Conservation (phyloP, 1,140 invertebrate species). For the Mizuhopecten yessoensis region DNA sequence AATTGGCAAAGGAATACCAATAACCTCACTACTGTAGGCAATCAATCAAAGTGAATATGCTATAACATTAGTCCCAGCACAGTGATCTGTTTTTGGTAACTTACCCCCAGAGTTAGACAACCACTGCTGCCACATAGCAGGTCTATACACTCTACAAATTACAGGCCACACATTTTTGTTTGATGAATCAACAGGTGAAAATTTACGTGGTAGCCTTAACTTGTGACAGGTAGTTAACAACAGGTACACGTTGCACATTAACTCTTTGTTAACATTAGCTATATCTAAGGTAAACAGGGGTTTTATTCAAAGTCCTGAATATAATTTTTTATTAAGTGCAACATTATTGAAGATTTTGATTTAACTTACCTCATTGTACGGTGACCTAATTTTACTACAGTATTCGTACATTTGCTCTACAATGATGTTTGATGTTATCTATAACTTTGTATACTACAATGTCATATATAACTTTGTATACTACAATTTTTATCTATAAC, state of each 20-base stretch:
- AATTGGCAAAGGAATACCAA: neutral
- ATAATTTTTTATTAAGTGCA: no score
- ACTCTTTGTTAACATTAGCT: conserved; percentile 25
- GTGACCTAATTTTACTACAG: no score
- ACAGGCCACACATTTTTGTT: conserved; percentile 18
- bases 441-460: neutral
- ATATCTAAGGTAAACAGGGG: neutral
- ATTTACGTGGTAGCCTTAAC: conserved; percentile 25
- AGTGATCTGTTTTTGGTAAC: conserved; percentile 12
- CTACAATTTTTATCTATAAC: no score
- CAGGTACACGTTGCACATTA: neutral
- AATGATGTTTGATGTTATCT: no score
- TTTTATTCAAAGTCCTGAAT: neutral
- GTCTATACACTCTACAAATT: neutral
- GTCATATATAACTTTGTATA: neutral
- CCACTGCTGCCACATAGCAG: conserved; percentile 7
- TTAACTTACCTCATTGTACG: no score
- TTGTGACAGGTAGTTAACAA: conserved; percentile 17
- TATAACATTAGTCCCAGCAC: neutral
- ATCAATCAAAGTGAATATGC: neutral
- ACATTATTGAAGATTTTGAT: no score
- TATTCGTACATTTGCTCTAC: no score
- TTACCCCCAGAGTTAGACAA: neutral
- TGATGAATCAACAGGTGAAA: conserved; percentile 38
- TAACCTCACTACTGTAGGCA: neutral